Evolutionary conservation across 2,888 invertebrate species (phyloP).

Genomic region (Scrobipalpa costella): DNA sequence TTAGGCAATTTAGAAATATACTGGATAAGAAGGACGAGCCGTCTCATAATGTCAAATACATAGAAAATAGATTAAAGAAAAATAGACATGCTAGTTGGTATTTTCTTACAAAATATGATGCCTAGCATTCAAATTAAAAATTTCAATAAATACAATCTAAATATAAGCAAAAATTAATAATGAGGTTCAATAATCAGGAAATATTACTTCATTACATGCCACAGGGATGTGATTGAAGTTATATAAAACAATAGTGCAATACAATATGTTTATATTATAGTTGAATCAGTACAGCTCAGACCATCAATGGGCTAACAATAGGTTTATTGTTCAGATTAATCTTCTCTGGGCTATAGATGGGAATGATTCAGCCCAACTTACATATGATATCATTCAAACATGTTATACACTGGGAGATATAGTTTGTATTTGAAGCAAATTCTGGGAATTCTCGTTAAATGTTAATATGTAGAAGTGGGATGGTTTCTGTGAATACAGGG

Average conservation of each 20-base stretch:
- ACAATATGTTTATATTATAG: background rate
- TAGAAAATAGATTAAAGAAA: background rate
- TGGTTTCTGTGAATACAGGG: background rate
- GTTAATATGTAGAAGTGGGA: background rate
- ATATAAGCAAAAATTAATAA: constrained; percentile 18
- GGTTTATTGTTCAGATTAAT: background rate
- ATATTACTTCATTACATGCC: constrained; percentile 14
- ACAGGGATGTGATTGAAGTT: background rate
- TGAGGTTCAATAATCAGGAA: background rate
- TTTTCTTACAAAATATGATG: constrained; percentile 4
- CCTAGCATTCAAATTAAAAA: background rate
- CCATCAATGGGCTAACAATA: background rate
- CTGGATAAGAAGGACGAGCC: background rate
- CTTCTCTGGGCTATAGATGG: background rate
- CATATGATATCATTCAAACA: background rate
- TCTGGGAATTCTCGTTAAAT: background rate
- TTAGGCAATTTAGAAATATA: background rate
- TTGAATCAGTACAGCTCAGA: background rate
- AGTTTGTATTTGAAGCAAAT: background rate
- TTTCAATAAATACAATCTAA: background rate
- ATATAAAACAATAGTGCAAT: constrained; percentile 19
- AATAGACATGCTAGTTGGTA: constrained; percentile 7
- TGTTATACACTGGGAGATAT: background rate
- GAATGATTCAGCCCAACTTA: background rate
- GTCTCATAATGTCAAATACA: background rate